Base-by-base conservation (phyloP, 2,797 vertebrate genomes). In the Danio albolineatus region DNA sequence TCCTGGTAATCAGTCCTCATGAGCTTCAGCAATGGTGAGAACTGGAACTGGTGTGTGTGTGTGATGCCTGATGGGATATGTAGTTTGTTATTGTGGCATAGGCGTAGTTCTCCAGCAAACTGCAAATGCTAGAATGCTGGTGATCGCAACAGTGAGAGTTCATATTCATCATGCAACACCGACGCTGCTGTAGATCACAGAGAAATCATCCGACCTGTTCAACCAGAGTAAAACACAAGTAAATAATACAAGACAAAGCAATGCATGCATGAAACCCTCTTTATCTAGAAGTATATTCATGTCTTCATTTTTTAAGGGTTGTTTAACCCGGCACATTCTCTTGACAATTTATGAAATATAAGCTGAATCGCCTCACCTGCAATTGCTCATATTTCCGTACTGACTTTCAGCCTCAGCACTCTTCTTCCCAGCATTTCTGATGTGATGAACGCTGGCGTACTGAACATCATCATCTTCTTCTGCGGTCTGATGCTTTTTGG, bases 141-240 rank as follows among this genome's bases (percentile, higher is more conserved):
- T 28, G 28, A 28, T 28, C 28, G 3, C 28, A 28, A 28, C 28
- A 28, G 28, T 28, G 28, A 28, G 1, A 28, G 48, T 2, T 38
- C 0, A 28, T 4, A 36, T 59, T n/a, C 70, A 60, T 73, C 41
- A 59, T 28, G 17, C 2, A 16, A 16, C 10, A 10, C 43, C 61
- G 72, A 74, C 12, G 10, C 57, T 61, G 57, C 72, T 74, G 72
- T 74, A 74, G 72, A 74, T 74, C 56, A 74, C 72, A 5, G 4
- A 19, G 21, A 28, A 46, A 48, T 74, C 57, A 4, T 61, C 72
- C 4, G 16, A 74, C 39, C 72, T 74, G 72, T 49, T 49, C 6
- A 17, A 17, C 5, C 10, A 61, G 49, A 19, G 9, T 36, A 38
- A 51, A 12, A 46, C 5, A 46, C n/a, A n/a, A n/a, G n/a, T n/a